These are phyloP conservation scores for Papilio demoleus DNA, from an alignment of 2,888 invertebrate genomes.

Conservation along the genomic window DNA sequence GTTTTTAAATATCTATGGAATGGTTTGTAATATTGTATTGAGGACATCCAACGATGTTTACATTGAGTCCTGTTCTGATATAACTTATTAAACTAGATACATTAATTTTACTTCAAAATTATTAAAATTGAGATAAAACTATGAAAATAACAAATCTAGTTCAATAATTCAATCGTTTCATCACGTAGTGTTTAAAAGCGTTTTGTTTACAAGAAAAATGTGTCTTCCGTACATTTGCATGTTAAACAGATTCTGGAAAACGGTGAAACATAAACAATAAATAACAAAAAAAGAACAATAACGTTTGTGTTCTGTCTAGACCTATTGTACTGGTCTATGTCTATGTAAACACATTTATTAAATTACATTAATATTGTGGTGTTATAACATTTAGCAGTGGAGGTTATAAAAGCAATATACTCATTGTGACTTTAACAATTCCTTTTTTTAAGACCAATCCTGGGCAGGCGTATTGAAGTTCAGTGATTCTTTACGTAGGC, in stretches of 20 bases:
- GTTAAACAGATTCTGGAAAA: constrained; percentile 22
- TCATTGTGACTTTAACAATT: too few species aligned
- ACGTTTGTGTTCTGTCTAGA: constrained; percentile 28
- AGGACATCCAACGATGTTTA: constrained; percentile 3
- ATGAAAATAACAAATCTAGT: background rate
- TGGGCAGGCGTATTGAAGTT: too few species aligned
- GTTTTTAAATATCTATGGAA: constrained; percentile 17
- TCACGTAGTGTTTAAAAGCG: background rate
- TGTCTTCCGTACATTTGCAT: constrained; percentile 31
- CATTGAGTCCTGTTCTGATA: background rate
- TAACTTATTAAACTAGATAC: constrained; percentile 4
- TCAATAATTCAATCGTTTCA: background rate
- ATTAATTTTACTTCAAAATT: background rate
- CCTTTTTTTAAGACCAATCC: too few species aligned
- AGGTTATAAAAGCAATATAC: too few species aligned
- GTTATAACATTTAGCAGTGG: background rate
- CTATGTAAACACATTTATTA: constrained; percentile 18
- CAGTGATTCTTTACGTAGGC: too few species aligned
- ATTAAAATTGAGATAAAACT: background rate
- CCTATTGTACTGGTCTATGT: constrained; percentile 31
- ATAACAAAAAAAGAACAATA: constrained; percentile 36
- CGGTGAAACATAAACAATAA: constrained; percentile 10
- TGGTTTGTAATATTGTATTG: constrained; percentile 2
- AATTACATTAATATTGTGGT: constrained; percentile 16
- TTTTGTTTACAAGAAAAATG: constrained; percentile 21